Base-by-base conservation (phyloP, 2,797 vertebrate species). In the Nannoperca obscura region DNA sequence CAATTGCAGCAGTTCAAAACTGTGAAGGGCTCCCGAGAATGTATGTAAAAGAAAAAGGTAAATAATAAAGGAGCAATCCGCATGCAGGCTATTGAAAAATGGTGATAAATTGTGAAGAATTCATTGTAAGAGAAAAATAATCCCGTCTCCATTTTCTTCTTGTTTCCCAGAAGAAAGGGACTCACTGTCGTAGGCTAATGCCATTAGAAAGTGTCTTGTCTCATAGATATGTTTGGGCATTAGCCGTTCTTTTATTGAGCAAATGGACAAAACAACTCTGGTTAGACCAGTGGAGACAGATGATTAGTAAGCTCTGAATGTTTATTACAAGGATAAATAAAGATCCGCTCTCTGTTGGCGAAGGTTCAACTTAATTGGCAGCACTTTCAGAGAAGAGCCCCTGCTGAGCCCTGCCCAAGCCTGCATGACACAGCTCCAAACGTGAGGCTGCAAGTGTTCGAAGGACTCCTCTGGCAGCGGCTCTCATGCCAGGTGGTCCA, bases 271-370 rank as follows among this genome's bases (percentile, higher is more conserved):
- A 89, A 81, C 71, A 84, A 85, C 58, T 75, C 36, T 3, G 71
- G 50, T 85, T 63, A 40, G 82, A 77, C 89, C 86, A 85, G 74
- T 60, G 77, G 55, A 89, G 82, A 84, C 66, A 27, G 78, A 88
- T 83, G 90, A 92, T 92, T 85, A 94, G 87, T 87, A 78, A 88
- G 86, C 89, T 87, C 82, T 20, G 81, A 92, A 92, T 89, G 88
- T 92, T 93, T 93, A 92, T 92, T 91, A 91, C 74, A 72, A 77
- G 86, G 90, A 93, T 89, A 92, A 93, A 94, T 93, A 94, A 92
- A 94, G 89, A 93, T 88, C 87, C 63, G 76, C 81, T 92, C 88
- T 89, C 86, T 60, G 80, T 73, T 95, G 94, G 94, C 93, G 87
- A 63, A 74, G 7, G 86, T 83, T 92, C 92, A 88, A 86, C 88